Conservation (phyloP, 2,113 vertebrate species). For the Melanerpes formicivorus region DNA sequence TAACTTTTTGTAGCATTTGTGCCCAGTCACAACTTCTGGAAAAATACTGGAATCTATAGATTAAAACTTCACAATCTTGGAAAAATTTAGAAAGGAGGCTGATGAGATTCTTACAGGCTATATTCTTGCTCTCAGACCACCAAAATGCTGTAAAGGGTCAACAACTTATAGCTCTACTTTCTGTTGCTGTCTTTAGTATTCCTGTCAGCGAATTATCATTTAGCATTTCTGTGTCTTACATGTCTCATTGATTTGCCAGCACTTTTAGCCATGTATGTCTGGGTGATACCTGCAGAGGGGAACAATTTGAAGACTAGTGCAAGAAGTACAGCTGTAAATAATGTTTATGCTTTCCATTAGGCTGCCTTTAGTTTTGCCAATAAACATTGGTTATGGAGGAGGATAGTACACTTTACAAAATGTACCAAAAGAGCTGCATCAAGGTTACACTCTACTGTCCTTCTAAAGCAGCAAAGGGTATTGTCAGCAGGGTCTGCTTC, state of each 20-base stretch:
- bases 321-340: not conserved
- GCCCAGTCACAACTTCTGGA: not conserved
- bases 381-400: not conserved
- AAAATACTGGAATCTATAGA: not conserved
- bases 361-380: not conserved
- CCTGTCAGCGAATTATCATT: not conserved
- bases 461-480: not conserved
- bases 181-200: not conserved
- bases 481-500: not conserved
- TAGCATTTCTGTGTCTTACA: not conserved
- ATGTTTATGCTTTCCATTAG: not conserved
- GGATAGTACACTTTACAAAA: not conserved
- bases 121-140: not conserved
- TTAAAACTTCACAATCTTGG: not conserved
- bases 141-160: not conserved
- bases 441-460: not conserved
- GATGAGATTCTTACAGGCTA: not conserved
- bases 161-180: not conserved
- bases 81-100: not conserved
- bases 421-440: not conserved
- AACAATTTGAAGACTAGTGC: not conserved
- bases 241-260: not conserved
- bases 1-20: not conserved
- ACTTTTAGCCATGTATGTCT: not conserved
- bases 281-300: not conserved